A percentile compares a stretch with the other conserved stretches of the same genome.
Conservation (phyloP, 2,797 vertebrate genomes). For the Leucoraja ocellata region DNA sequence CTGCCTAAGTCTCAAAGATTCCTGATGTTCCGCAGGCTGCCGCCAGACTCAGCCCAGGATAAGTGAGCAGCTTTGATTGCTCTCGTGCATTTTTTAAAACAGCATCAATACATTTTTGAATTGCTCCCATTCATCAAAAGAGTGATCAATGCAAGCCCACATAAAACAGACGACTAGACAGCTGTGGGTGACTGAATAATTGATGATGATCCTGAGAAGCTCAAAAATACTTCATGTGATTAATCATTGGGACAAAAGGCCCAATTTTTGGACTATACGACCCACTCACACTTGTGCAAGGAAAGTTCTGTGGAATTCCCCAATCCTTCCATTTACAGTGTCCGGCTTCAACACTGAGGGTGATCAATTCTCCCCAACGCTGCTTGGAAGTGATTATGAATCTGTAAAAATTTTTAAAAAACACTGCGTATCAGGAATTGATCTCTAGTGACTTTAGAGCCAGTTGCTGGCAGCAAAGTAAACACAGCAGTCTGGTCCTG, state of each 20-base stretch:
- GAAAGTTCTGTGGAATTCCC: not conserved
- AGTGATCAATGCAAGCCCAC: not conserved
- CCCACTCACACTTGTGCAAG: conserved; percentile 2
- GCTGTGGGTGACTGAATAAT: conserved; percentile 18
- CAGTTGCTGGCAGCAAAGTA: not conserved
- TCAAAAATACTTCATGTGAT: conserved; percentile 17
- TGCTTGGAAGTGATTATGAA: not conserved
- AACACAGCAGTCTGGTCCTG: not conserved
- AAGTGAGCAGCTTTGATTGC: not conserved
- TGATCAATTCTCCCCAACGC: not conserved
- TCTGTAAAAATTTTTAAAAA: not conserved
- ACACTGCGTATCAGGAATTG: no score
- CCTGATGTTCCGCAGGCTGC: not conserved
- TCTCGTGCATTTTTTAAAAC: not conserved
- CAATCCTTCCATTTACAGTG: not conserved
- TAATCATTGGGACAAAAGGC: not conserved
- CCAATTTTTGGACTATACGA: not conserved
- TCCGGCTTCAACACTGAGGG: not conserved
- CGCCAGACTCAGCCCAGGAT: not conserved
- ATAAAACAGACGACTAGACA: conserved; percentile 8
- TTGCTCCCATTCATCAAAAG: not conserved
- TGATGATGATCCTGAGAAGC: conserved; percentile 9
- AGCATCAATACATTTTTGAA: conserved; percentile 22
- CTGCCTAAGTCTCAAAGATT: not conserved
- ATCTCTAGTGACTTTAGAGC: not conserved